Conservation (phyloP, 2,888 invertebrate genomes). For the Epistrophe grossulariae region DNA sequence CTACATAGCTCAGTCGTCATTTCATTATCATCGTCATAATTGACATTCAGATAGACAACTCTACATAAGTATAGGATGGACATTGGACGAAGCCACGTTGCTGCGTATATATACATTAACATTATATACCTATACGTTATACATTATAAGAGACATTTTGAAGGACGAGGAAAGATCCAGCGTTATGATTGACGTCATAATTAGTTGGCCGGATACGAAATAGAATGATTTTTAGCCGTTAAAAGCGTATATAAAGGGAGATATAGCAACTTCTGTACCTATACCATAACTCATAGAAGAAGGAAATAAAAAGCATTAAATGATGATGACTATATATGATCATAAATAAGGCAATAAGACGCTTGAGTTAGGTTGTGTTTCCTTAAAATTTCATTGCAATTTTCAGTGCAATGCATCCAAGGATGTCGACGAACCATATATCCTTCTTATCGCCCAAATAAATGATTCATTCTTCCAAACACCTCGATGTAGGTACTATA, state of each 20-base stretch:
- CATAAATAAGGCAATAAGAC: conserved; percentile 27
- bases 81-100: background rate
- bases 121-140: no score
- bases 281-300: background rate
- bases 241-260: background rate
- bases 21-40: conserved; percentile 48
- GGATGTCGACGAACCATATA: conserved; percentile 13
- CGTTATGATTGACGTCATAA: conserved; percentile 54
- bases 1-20: conserved; percentile 40
- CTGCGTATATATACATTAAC: no score
- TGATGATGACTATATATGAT: conserved; percentile 4
- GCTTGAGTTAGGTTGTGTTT: conserved; percentile 14
- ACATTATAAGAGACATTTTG: conserved; percentile 26
- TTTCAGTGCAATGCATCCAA: conserved; percentile 20
- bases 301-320: conserved; percentile 1
- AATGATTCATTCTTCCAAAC: conserved; percentile 47
- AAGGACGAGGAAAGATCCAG: conserved; percentile 14
- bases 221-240: conserved; percentile 26
- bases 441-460: conserved; percentile 51
- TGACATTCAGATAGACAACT: conserved; percentile 32
- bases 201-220: conserved; percentile 17
- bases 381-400: conserved; percentile 24
- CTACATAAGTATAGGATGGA: background rate
- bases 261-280: background rate
- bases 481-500: conserved; percentile 20